Evolutionary conservation across 1,140 invertebrate species (phyloP).

Genomic region (Drosophila cardini): DNA sequence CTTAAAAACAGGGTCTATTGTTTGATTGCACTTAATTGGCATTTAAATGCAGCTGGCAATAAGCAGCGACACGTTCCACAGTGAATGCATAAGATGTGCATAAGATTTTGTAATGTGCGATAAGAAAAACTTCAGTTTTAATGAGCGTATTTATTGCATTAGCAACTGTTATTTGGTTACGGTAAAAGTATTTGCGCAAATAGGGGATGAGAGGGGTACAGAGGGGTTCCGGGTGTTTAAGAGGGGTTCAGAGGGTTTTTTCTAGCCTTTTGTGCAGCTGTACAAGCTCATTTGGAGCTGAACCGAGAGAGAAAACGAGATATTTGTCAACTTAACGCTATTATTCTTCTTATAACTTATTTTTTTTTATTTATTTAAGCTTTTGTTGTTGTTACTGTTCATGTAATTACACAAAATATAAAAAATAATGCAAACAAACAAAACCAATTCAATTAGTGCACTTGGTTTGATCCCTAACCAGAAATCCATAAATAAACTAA

Average conservation of each 20-base stretch:
- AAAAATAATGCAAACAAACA: conserved; percentile 11
- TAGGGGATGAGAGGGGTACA: background rate
- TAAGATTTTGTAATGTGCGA: background rate
- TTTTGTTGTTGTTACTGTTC: conserved; percentile 25
- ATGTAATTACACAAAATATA: background rate
- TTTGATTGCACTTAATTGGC: background rate
- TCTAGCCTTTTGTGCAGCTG: conserved; percentile 46
- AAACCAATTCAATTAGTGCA: conserved; percentile 53
- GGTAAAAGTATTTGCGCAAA: conserved; percentile 6
- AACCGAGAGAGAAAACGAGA: conserved; percentile 4
- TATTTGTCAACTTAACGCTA: conserved; percentile 22
- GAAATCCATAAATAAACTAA: conserved; percentile 44
- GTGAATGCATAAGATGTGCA: background rate
- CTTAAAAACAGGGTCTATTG: background rate
- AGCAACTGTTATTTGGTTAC: conserved; percentile 21
- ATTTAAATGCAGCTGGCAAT: conserved; percentile 13
- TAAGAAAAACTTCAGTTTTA: conserved; percentile 3
- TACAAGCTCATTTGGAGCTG: conserved; percentile 68
- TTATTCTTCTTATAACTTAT: conserved; percentile 31
- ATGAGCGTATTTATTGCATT: conserved; percentile 16
- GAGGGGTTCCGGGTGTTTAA: background rate
- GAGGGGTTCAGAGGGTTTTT: background rate
- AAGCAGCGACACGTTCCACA: conserved; percentile 7
- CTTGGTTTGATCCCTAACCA: conserved; percentile 36
- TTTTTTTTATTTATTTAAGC: conserved; percentile 25